Evolutionary conservation across 2,888 invertebrate genomes (phyloP).

Genomic region (Platerodrilus igneus): DNA sequence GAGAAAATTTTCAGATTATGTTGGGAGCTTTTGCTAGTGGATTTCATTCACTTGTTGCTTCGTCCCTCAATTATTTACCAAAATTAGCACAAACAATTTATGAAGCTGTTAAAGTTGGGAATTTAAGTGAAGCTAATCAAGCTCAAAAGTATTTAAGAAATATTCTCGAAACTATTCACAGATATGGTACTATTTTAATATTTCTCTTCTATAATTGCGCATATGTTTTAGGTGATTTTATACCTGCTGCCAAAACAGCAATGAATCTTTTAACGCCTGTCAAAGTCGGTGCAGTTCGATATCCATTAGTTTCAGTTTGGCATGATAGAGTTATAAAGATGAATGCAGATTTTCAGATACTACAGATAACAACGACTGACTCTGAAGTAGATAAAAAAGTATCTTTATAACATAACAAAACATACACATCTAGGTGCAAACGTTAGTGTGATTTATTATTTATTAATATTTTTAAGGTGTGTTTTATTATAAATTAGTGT

Average conservation of each 20-base stretch:
- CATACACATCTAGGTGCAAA: too few relatives aligned
- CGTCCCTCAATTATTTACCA: slow-evolving; percentile 60
- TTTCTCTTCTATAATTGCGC: too few relatives aligned
- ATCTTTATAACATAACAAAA: too few relatives aligned
- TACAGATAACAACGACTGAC: too few relatives aligned
- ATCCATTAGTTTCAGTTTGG: slow-evolving; percentile 32
- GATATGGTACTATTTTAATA: slow-evolving; percentile 48
- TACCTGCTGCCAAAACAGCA: slow-evolving; percentile 32
- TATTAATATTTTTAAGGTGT: too few relatives aligned
- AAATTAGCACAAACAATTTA: slow-evolving; percentile 55
- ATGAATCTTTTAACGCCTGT: slow-evolving; percentile 32
- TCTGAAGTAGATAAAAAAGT: too few relatives aligned
- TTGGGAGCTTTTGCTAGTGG: slow-evolving; percentile 61
- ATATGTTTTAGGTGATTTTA: slow-evolving; percentile 27
- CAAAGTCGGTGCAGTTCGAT: slow-evolving; percentile 29
- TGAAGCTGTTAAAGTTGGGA: slow-evolving; percentile 50
- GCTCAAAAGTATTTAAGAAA: slow-evolving; percentile 54
- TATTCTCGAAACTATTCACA: slow-evolving; percentile 51
- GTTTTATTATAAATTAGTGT: too few relatives aligned
- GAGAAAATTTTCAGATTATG: slow-evolving; percentile 50
- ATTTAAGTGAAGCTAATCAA: slow-evolving; percentile 49
- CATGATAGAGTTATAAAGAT: slow-evolving; percentile 32
- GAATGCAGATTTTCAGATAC: slow-evolving; percentile 28
- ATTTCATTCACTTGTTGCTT: slow-evolving; percentile 63
- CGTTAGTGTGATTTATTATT: too few relatives aligned